phyloP scores from a whole-genome alignment of 2,888 invertebrate genomes.

The Hoplodrina ambigua region DNA sequence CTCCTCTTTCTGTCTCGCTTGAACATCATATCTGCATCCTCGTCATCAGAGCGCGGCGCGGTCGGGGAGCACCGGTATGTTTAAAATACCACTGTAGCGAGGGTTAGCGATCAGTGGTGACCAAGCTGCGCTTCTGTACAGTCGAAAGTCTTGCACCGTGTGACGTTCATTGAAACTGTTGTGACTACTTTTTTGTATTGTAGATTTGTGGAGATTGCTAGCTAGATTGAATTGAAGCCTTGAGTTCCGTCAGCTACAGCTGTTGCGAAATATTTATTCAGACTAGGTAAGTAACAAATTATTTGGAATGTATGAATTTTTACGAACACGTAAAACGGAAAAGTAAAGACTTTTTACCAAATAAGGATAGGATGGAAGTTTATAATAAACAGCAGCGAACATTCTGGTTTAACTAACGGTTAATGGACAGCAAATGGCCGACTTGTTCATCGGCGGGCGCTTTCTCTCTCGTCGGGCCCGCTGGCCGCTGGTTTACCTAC shows the following conservation, averaged over 20 bases:
- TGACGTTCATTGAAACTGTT: slow-evolving; percentile 73
- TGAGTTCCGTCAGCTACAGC: slow-evolving; percentile 68
- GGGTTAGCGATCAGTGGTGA: slow-evolving; percentile 85
- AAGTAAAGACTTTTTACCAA: slow-evolving; percentile 50
- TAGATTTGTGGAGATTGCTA: slow-evolving; percentile 74
- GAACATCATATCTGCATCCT: slow-evolving; percentile 73
- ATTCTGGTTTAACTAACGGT: slow-evolving; percentile 67
- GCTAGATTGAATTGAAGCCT: slow-evolving; percentile 63
- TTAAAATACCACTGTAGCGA: slow-evolving; percentile 84
- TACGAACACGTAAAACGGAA: slow-evolving; percentile 40
- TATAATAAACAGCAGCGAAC: slow-evolving; percentile 47
- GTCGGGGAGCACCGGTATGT: slow-evolving; percentile 84
- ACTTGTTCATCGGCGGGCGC: slow-evolving; percentile 76
- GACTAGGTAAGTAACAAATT: slow-evolving; percentile 76
- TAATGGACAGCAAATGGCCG: slow-evolving; percentile 82
- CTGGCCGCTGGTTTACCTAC: slow-evolving; percentile 41
- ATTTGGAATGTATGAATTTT: slow-evolving; percentile 55
- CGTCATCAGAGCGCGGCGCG: slow-evolving; percentile 64
- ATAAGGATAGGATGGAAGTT: slow-evolving; percentile 42
- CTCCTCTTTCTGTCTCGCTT: slow-evolving; percentile 78
- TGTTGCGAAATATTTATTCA: slow-evolving; percentile 67
- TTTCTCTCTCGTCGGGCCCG: slow-evolving; percentile 78
- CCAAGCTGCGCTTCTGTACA: slow-evolving; percentile 79
- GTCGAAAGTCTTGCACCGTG: slow-evolving; percentile 69
- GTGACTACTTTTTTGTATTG: slow-evolving; percentile 80